These are phyloP conservation scores for Colletes gigas DNA, from an alignment of 1,140 invertebrate species.

Conservation along the genomic window DNA sequence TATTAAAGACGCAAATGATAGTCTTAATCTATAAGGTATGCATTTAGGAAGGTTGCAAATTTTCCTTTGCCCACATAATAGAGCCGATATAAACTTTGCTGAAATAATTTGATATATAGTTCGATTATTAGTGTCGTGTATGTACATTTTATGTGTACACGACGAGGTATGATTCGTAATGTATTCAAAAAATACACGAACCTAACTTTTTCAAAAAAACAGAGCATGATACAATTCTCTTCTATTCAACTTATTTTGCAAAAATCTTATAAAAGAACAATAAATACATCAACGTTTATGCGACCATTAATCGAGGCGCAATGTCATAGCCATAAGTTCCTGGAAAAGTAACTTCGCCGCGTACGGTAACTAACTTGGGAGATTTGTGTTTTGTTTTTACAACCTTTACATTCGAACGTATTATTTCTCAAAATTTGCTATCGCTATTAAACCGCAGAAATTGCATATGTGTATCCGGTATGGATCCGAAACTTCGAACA, in stretches of 20 bases:
- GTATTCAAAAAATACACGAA: neutral
- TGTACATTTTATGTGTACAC: neutral
- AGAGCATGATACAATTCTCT: too few species aligned
- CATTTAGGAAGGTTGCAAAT: too few species aligned
- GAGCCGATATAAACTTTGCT: too few species aligned
- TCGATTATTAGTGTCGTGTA: too few species aligned
- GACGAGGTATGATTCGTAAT: neutral
- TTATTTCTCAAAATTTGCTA: conserved; percentile 98
- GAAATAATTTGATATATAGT: too few species aligned
- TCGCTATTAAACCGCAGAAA: conserved; percentile 97
- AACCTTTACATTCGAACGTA: conserved; percentile 98
- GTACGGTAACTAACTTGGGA: conserved; percentile 98
- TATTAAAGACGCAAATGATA: too few species aligned
- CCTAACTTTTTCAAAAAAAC: neutral
- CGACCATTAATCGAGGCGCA: conserved; percentile 95
- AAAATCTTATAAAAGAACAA: neutral
- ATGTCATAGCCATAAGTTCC: conserved; percentile 99
- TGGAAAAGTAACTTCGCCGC: conserved; percentile 99
- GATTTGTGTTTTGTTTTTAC: conserved; percentile 98
- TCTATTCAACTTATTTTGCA: too few species aligned
- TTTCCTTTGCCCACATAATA: too few species aligned
- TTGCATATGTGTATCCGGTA: conserved; percentile 99
- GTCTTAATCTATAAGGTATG: too few species aligned
- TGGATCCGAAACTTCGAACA: conserved; percentile 99
- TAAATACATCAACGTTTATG: conserved; percentile 71